Evolutionary conservation across 2,797 vertebrate genomes (phyloP).

Genomic region (Sarcoramphus papa): DNA sequence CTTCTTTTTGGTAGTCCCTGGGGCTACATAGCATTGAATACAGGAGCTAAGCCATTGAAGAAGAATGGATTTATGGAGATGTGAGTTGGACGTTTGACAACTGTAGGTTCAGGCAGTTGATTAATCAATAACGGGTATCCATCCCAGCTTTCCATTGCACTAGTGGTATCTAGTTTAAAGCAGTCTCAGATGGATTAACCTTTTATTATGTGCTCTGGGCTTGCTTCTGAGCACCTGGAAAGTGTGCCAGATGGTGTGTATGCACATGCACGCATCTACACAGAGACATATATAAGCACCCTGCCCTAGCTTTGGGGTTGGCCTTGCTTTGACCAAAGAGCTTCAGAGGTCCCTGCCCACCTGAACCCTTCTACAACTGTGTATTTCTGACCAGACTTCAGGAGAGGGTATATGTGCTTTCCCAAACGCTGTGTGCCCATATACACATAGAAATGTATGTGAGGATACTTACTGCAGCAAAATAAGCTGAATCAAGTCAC

Average conservation of each 20-base stretch:
- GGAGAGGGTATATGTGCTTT: neutral
- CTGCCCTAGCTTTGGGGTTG: neutral
- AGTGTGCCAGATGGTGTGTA: neutral
- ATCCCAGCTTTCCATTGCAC: neutral
- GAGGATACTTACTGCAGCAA: neutral
- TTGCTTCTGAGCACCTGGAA: neutral
- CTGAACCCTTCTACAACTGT: neutral
- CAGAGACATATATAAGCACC: neutral
- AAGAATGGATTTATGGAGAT: neutral
- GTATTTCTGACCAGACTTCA: neutral
- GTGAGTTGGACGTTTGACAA: neutral
- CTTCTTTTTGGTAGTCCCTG: neutral
- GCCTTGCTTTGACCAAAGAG: neutral
- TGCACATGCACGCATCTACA: rapidly evolving
- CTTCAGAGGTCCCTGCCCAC: neutral
- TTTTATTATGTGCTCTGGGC: neutral
- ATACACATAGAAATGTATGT: rapidly evolving
- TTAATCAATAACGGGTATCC: neutral
- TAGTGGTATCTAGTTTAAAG: neutral
- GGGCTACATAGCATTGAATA: neutral
- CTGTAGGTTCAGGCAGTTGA: neutral
- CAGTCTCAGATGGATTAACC: neutral
- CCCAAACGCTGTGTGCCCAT: neutral
- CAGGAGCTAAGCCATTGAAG: neutral
- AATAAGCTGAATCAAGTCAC: neutral